Evolutionary conservation across 2,797 vertebrate species (phyloP), one percentile per base, ranked within the genome.

Genomic region (Naso thynnoides): DNA sequence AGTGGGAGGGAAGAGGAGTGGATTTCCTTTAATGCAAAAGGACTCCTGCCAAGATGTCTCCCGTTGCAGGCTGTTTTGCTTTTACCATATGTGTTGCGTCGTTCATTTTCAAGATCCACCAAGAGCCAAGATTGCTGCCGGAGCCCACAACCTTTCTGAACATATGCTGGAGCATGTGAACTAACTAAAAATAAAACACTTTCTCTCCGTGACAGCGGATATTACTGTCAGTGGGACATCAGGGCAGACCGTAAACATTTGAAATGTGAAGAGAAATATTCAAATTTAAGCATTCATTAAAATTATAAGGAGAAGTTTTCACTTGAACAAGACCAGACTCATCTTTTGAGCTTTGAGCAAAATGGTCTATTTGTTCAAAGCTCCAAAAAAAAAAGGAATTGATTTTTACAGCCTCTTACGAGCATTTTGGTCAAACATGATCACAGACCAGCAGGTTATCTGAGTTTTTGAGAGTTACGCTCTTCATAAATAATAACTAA

Each of bases 161-260:
- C 86, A 86, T 73, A 60, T 81, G 83, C 78, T 70, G 66, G 21
- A 70, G 81, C 75, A 70, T 64, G 63, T 78, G 58, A 19, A 56
- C 16, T n/a, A 10, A 68, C 84, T 88, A 85, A 87, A 91, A 90
- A 89, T 88, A 90, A 86, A 87, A 69, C 13, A 44, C 33, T 76
- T 74, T 70, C 49, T 77, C 68, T 81, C 33, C 14, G 62, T 83
- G 50, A 53, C 16, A 44, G 61, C 38, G 44, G 73, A 33, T 64
- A 78, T 53, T 55, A 73, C 71, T 76, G 81, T 77, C 55, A 72
- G 21, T 24, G 16, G 16, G 36, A 38, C 4, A 15, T 49, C 10
- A 31, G 44, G 56, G 49, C 29, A 41, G 10, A 54, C 31, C 21
- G 72, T 55, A 57, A 75, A 73, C 29, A 60, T 69, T 61, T 18